Evolutionary conservation across 92 coral and sea anemone species (phyloP).

Genomic region (Hydrozoanthus gracilis): DNA sequence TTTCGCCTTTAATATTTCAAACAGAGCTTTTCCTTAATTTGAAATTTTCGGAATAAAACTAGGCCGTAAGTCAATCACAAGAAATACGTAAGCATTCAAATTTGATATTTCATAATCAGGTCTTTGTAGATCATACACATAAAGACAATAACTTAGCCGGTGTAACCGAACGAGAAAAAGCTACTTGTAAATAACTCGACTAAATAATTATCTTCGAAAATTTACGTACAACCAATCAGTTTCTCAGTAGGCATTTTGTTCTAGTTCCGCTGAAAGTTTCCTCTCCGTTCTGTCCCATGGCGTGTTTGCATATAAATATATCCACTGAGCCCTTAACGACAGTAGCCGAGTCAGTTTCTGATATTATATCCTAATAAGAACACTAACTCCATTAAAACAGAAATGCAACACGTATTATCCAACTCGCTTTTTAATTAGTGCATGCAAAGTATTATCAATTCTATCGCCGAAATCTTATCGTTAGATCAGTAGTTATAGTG

Average conservation of each 20-base stretch:
- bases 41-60: too few species aligned
- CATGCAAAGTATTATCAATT: not conserved
- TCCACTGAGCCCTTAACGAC: constrained; percentile 19
- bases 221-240: too few species aligned
- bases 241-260: not conserved
- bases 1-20: too few species aligned
- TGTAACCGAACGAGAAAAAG: too few species aligned
- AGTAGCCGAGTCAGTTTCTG: not conserved
- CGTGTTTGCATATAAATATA: constrained; percentile 7
- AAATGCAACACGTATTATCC: not conserved
- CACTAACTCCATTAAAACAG: not conserved
- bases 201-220: not conserved
- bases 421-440: not conserved
- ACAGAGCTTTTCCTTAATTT: too few species aligned
- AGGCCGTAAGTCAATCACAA: too few species aligned
- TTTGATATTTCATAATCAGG: too few species aligned
- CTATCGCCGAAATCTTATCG: not conserved
- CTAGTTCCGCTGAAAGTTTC: not conserved
- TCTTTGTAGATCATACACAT: too few species aligned
- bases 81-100: too few species aligned
- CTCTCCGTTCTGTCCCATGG: not conserved
- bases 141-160: too few species aligned
- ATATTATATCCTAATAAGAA: constrained; percentile 4
- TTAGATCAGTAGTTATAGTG: not conserved
- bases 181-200: too few species aligned